These are phyloP conservation scores for Phoebastria nigripes DNA, from an alignment of 2,797 vertebrate genomes.

Conservation along the genomic window DNA sequence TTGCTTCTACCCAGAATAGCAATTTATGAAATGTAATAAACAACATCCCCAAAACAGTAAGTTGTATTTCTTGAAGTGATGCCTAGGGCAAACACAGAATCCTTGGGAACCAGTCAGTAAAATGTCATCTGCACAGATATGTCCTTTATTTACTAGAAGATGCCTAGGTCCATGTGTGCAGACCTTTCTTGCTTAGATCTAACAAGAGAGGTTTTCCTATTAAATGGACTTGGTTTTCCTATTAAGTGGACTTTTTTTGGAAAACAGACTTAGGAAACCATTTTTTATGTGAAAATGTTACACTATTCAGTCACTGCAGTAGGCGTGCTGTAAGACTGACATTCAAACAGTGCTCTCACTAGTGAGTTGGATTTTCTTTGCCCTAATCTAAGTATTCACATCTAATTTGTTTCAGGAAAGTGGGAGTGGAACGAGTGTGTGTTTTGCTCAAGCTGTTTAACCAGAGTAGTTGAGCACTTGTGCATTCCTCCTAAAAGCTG, in stretches of 20 bases:
- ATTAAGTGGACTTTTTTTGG: neutral
- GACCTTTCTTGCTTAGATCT: neutral
- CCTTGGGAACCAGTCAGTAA: neutral
- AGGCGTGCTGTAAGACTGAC: neutral
- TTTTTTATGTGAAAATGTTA: neutral
- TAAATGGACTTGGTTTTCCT: neutral
- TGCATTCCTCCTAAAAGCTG: neutral
- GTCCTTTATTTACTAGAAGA: neutral
- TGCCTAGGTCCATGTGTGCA: neutral
- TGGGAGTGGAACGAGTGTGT: neutral
- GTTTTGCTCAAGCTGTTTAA: slow-evolving; percentile 7
- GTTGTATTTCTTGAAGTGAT: neutral
- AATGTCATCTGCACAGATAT: neutral
- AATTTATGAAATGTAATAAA: slow-evolving; percentile 18
- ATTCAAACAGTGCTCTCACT: neutral
- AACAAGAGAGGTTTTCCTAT: neutral
- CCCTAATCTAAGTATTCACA: neutral
- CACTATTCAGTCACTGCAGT: neutral
- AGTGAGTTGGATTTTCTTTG: neutral
- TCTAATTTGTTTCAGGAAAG: slow-evolving; percentile 13
- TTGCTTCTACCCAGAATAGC: neutral
- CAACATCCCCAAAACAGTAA: neutral
- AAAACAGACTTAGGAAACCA: neutral
- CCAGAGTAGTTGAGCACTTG: neutral
- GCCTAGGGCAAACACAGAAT: neutral